A percentile compares a stretch with the other conserved stretches of the same genome.
Conservation (phyloP, 2,888 invertebrate species). For the Temnothorax unifasciatus region DNA sequence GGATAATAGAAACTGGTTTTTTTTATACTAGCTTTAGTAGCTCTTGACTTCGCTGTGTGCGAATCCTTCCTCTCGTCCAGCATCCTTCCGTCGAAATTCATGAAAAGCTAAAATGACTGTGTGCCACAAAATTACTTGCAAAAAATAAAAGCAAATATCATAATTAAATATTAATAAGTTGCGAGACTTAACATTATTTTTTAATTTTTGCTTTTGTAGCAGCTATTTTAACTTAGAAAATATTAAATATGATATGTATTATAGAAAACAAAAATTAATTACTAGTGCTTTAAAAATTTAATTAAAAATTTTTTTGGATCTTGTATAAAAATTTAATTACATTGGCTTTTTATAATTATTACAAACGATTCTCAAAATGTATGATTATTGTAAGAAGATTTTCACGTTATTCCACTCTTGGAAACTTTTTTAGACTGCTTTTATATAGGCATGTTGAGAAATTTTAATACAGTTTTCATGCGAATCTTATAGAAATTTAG, state of each 20-base stretch:
- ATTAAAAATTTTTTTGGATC: neutral
- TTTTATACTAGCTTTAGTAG: constrained; percentile 26
- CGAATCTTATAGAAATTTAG: constrained; percentile 3
- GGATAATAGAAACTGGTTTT: constrained; percentile 42
- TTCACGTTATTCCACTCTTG: neutral
- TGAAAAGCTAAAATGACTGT: neutral
- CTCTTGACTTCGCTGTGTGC: constrained; percentile 6
- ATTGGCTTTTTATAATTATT: neutral
- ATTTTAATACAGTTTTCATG: constrained; percentile 27
- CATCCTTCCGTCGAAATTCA: neutral
- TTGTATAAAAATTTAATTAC: constrained; percentile 38
- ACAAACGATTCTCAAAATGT: neutral
- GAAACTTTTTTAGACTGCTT: constrained; percentile 3
- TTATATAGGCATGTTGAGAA: neutral
- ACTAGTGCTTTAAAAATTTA: neutral
- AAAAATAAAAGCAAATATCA: neutral
- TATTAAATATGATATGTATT: neutral
- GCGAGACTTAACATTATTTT: neutral
- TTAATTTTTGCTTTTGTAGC: neutral
- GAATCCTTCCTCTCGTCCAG: constrained; percentile 2
- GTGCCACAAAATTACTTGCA: neutral
- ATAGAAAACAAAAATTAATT: constrained; percentile 23
- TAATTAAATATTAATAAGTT: neutral
- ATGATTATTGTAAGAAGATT: constrained; percentile 25
- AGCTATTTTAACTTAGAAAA: constrained; percentile 23